These are phyloP conservation scores for Phocides pigmalion DNA, from an alignment of 1,140 invertebrate genomes.

Conservation along the genomic window DNA sequence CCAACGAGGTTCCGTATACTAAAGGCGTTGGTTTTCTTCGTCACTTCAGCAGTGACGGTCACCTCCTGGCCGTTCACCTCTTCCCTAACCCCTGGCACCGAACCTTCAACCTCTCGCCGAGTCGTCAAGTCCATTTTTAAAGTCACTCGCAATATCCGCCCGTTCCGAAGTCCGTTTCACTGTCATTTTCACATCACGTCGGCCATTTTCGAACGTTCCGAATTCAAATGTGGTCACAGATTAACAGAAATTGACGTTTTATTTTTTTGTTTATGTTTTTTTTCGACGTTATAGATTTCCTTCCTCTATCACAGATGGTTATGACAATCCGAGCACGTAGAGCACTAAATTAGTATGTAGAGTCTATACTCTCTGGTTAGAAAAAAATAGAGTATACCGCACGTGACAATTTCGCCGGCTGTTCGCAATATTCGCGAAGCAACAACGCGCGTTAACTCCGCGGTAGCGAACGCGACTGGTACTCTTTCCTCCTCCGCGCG, in stretches of 20 bases:
- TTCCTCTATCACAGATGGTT: background rate
- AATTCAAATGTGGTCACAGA: slow-evolving; percentile 18
- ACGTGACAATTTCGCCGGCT: slow-evolving; percentile 40
- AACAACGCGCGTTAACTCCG: slow-evolving; percentile 63
- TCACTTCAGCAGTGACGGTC: slow-evolving; percentile 56
- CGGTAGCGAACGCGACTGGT: slow-evolving; percentile 70
- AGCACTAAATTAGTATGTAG: background rate
- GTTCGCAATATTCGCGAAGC: slow-evolving; percentile 46
- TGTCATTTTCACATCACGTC: slow-evolving; percentile 50
- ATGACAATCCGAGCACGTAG: slow-evolving; percentile 7
- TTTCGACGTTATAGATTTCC: background rate
- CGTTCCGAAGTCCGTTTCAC: slow-evolving; percentile 37
- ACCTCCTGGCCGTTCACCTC: slow-evolving; percentile 60
- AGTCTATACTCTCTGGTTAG: background rate
- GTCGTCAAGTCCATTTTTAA: slow-evolving; percentile 77
- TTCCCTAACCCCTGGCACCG: slow-evolving; percentile 32
- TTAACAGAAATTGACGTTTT: background rate
- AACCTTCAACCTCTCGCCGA: slow-evolving; percentile 60
- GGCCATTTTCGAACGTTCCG: slow-evolving; percentile 46
- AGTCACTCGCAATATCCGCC: slow-evolving; percentile 39
- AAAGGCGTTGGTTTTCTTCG: slow-evolving; percentile 66
- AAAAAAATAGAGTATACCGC: slow-evolving; percentile 11
- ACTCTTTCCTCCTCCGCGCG: slow-evolving; percentile 62
- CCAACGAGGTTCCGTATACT: slow-evolving; percentile 71
- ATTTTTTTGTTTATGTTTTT: background rate